Conservation (phyloP, 2,888 invertebrate species). For the Xanthorhoe designata region DNA sequence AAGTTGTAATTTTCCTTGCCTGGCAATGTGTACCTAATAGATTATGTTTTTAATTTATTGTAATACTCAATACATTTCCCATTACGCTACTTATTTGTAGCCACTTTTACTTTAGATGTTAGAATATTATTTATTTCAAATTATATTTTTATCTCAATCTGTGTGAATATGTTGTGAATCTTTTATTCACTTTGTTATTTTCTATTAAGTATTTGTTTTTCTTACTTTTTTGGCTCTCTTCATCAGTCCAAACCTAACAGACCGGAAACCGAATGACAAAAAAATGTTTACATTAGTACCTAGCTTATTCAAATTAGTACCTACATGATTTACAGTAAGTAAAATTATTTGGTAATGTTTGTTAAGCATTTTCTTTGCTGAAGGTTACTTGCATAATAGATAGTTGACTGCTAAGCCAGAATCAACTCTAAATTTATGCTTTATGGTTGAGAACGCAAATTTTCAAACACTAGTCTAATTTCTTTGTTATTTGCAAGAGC, state of each 20-base stretch:
- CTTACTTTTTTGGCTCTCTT: constrained; percentile 6
- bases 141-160: neutral
- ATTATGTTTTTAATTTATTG: constrained; percentile 37
- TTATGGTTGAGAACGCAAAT: neutral
- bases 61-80: constrained; percentile 44
- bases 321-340: neutral
- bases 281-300: neutral
- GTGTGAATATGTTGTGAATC: constrained; percentile 18
- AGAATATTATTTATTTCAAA: constrained; percentile 27
- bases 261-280: no score
- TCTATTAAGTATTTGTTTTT: constrained; percentile 1
- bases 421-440: neutral
- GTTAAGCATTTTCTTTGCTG: neutral
- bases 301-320: neutral
- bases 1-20: constrained; percentile 32
- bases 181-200: constrained; percentile 1
- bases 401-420: neutral
- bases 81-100: constrained; percentile 18
- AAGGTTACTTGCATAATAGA: neutral
- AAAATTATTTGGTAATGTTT: neutral
- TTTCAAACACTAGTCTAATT: constrained; percentile 2
- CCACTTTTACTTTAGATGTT: constrained; percentile 29
- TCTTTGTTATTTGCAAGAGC: neutral
- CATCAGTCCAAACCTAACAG: no score
- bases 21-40: constrained; percentile 34